Evolutionary conservation across 2,888 invertebrate genomes (phyloP), one percentile per base, ranked within the genome.

Genomic region (Chrysina gloriosa): DNA sequence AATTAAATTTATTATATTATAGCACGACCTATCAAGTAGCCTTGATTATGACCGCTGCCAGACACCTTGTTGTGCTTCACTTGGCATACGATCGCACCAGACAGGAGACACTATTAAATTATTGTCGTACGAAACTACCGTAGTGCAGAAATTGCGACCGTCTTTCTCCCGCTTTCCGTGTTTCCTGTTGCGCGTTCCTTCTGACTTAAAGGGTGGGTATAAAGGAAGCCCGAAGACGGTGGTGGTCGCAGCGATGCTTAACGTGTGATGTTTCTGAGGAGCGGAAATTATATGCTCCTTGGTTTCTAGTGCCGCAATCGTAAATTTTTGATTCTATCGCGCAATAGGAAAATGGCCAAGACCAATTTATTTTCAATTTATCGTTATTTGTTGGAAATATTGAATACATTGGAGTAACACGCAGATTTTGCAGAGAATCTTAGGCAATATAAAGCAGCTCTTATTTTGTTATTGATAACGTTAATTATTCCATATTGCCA

Each of bases 61-160:
- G 45, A 19, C 7, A 45, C 11, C 34, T 61, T 36, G 58, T 29
- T 58, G 36, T 36, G 34, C 36, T 61, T 61, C 14, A 7, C 63
- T 16, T 45, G 21, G 45, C 63, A 45, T 39, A 45, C 29, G 45
- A 63, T 27, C 63, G 11, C 63, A 63, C 11, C 27, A 63, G 63
- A 63, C 63, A 42, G 45, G 63, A 39, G 42, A 61, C 61, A 61
- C 42, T 61, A 61, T 61, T 61, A 61, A 61, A 61, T 61, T 61
- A 61, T 61, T 42, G 16, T 21, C 45, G n/a, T 9, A n/a, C 47
- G 23, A 6, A 47, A 21, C 47, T 47, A 42, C 47, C 2, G 45
- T 19, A 45, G 45, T 16, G 45, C 45, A 16, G 5, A 45, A 45
- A 45, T 19, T 45, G 14, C 45, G 16, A 16, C 16, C 14, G 16